Evolutionary conservation across 2,797 vertebrate species (phyloP), one percentile per base, ranked within the genome.

Genomic region (Antrozous pallidus): DNA sequence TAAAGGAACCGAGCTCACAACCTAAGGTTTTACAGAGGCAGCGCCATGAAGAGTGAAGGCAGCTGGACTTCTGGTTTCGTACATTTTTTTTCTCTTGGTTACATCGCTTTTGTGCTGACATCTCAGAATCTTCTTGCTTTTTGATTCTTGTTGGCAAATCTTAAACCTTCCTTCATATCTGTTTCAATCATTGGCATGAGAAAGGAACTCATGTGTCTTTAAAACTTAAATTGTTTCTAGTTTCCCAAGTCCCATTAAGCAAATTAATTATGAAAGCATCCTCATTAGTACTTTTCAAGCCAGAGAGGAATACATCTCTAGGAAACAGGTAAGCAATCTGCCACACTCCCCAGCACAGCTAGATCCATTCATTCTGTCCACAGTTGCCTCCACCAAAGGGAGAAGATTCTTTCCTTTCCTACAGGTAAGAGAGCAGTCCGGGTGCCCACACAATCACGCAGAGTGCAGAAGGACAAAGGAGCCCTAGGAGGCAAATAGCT

Each of bases 91-190:
- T 79, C 22, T 69, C 67, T 33, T 17, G 17, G 22, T 83, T 70
- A 63, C 18, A 7, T 74, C 6, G 2, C 28, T 87, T 69, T 81
- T 47, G 4, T 42, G 69, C 14, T 78, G 28, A 58, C 38, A 8
- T 78, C n/a, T 82, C 61, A 67, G n/a, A 74, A 82, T 95, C 75
- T 56, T 94, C 75, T 56, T n/a, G 38, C 45, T 93, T 74, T 91
- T 13, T 1, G 54, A n/a, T 87, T 81, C 42, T 0, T 14, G 38
- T 61, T 79, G 56, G 12, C 26, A 16, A 67, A 88, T 42, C 70
- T n/a, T 38, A 36, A 22, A 14, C 33, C 42, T 5, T 49, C 40
- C 65, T 87, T 94, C 54, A 69, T n/a, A n/a, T 65, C 70, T 61
- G 24, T 18, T 73, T 83, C 67, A 20, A 7, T 49, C 47, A 24